Conservation (phyloP, 2,113 vertebrate species). For the Nipponia nippon region DNA sequence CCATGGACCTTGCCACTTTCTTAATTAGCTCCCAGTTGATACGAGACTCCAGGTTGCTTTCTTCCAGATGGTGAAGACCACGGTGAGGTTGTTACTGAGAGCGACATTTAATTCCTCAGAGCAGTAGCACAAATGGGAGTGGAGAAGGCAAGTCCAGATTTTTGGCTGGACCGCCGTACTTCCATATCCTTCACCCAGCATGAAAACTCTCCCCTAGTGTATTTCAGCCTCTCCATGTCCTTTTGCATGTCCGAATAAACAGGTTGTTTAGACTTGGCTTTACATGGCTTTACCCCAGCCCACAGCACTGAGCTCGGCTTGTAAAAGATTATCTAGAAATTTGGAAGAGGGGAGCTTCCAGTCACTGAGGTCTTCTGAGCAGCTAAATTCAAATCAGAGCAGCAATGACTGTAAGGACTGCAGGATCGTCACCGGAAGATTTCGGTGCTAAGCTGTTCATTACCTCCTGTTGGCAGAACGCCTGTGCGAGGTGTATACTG, state of each 20-base stretch:
- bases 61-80: neutral
- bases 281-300: neutral
- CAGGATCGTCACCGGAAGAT: neutral
- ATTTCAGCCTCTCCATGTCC: neutral
- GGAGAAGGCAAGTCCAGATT: neutral
- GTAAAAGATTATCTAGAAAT: neutral
- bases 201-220: neutral
- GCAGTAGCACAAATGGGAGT: neutral
- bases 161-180: neutral
- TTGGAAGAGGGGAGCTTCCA: neutral
- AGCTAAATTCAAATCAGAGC: neutral
- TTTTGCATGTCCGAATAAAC: neutral
- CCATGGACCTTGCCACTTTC: neutral
- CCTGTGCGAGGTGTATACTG: neutral
- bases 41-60: neutral
- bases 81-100: neutral
- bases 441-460: neutral
- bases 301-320: neutral
- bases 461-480: neutral
- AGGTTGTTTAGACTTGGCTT: neutral
- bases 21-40: neutral
- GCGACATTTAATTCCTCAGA: neutral
- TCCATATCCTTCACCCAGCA: neutral
- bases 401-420: neutral
- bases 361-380: neutral